A percentile compares a stretch with the other conserved stretches of the same genome.
Conservation (phyloP, 2,888 invertebrate species). For the Harpagoxenus sublaevis region DNA sequence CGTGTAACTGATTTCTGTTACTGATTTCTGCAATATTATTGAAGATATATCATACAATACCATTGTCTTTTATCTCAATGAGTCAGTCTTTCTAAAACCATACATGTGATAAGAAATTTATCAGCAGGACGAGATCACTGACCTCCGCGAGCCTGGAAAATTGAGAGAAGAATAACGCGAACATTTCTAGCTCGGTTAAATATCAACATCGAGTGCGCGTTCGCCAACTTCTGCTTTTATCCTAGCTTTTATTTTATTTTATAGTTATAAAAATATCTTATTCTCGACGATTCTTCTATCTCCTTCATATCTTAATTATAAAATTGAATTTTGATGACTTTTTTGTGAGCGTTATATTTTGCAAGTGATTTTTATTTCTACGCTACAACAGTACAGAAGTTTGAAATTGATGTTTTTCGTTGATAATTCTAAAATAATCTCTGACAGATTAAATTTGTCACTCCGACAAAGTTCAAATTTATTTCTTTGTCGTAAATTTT, state of each 20-base stretch:
- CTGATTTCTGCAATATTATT: background rate
- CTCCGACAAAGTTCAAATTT: background rate
- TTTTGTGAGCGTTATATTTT: background rate
- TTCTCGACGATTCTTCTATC: background rate
- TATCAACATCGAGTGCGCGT: background rate
- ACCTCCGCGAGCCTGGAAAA: background rate
- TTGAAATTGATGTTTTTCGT: background rate
- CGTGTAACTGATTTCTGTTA: background rate
- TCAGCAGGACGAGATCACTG: constrained; percentile 13
- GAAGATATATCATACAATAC: background rate
- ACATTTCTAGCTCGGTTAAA: background rate
- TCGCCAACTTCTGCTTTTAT: background rate
- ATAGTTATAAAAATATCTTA: background rate
- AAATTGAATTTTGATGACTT: background rate
- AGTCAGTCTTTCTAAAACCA: constrained; percentile 3
- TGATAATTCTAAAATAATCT: background rate
- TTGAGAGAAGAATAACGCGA: background rate
- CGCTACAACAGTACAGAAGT: background rate
- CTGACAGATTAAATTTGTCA: background rate
- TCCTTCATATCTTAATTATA: background rate
- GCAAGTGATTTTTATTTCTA: background rate
- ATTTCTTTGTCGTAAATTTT: background rate
- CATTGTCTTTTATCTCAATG: constrained; percentile 4
- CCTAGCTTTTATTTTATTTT: background rate
- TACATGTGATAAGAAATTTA: constrained; percentile 10